Percentiles rank a stretch among this genome's conserved stretches.
Conservation (phyloP, 1,140 invertebrate genomes). For the Ceratina australensis region DNA sequence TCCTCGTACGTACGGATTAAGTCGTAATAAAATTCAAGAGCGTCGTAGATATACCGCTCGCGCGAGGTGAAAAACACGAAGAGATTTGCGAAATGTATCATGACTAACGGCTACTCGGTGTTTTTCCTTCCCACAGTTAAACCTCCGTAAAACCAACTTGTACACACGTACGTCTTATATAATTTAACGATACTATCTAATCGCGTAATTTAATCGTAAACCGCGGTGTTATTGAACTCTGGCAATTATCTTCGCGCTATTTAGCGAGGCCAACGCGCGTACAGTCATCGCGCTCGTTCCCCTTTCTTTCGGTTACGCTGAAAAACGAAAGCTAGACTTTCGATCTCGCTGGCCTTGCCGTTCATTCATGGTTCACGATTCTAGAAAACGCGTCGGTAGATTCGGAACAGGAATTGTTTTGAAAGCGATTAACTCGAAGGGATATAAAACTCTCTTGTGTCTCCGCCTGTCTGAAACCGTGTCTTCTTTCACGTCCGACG, state of each 20-base stretch:
- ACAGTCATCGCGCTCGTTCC: not conserved
- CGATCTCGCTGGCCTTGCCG: conserved; percentile 42
- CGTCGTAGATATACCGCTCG: too few species aligned
- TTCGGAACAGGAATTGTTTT: not conserved
- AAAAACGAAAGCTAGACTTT: conserved; percentile 44
- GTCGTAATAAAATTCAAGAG: too few species aligned
- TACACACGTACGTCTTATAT: not conserved
- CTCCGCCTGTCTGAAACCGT: too few species aligned
- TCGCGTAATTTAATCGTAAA: conserved; percentile 17
- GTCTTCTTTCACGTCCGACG: too few species aligned
- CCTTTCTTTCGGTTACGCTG: conserved; percentile 17
- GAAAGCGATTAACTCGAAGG: not conserved
- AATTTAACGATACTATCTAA: conserved; percentile 39
- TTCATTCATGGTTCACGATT: conserved; percentile 16
- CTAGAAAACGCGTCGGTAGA: too few species aligned
- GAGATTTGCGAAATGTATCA: not conserved
- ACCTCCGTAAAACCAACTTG: not conserved
- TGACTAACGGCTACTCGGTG: not conserved
- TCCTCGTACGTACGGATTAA: too few species aligned
- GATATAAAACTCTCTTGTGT: too few species aligned
- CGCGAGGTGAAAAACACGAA: too few species aligned
- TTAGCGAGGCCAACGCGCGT: not conserved
- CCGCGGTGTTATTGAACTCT: conserved; percentile 37
- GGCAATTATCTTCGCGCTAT: conserved; percentile 12
- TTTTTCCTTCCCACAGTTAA: not conserved